Evolutionary conservation across 92 coral and sea anemone species (phyloP), one percentile per base, ranked within the genome.

Genomic region (Epizoanthus illoricatus): DNA sequence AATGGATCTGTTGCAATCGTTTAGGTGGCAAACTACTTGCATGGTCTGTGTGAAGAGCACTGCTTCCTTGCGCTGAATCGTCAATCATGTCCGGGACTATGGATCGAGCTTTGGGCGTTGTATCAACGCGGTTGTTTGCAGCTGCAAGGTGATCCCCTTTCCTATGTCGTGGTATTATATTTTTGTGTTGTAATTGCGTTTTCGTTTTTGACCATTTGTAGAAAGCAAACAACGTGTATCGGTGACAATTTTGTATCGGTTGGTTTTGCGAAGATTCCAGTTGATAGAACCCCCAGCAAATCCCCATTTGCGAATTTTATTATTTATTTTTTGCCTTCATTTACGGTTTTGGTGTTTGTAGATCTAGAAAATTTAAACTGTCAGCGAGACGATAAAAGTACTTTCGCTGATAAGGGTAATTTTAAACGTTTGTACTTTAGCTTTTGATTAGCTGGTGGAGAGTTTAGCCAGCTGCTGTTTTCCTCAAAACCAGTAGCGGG

Each of bases 91-190:
- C 73, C 3, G 19, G 60, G 12, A 42, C 76, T 0, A 75, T 75
- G 9, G 80, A 75, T 40, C 60, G 43, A 75, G 80, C 80, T 28
- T 40, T 75, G 5, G 67, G 67, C 18, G 24, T 75, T 59, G 80
- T 59, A 21, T 4, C 80, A 3, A 56, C 80, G 1, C 57, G 80
- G 20, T 20, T 75, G 4, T 75, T 75, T 11, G 80, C 80, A 11
- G 42, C 80, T 1, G 80, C 80, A 18, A 75, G 80, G 80, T 75
- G 76, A 47, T 11, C 59, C 20, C 15, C 56, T 47, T 55, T 15
- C 36, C 24, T 55, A 9, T 28, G n/a, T 28, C 36, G 36, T 28
- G 36, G 19, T 71, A 28, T 73, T 73, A 21, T 4, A 21, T 42
- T 15, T 73, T 19, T 55, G 45, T 13, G 42, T 23, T 19, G 28